Evolutionary conservation across 2,797 vertebrate genomes (phyloP).

Genomic region (Phalanger gymnotis): DNA sequence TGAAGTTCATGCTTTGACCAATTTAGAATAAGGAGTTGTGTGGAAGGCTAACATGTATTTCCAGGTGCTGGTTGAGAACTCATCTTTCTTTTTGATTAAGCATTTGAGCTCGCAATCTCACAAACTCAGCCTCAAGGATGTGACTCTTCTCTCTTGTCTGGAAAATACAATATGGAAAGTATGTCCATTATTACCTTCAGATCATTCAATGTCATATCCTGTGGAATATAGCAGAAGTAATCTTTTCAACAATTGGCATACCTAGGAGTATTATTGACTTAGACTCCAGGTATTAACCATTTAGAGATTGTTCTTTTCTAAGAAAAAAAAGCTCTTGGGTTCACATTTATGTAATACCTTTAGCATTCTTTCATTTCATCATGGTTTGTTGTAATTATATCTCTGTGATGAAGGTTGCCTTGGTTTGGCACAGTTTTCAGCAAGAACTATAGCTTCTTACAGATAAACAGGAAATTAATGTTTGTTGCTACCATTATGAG

Average conservation of each 20-base stretch:
- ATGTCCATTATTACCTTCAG: not conserved
- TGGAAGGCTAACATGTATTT: not conserved
- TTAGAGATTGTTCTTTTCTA: not conserved
- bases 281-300: not conserved
- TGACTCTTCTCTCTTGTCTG: not conserved
- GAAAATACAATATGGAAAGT: no score
- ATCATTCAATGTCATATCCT: not conserved
- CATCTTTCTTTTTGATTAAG: not conserved
- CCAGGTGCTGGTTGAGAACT: not conserved
- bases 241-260: not conserved
- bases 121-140: not conserved
- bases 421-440: not conserved
- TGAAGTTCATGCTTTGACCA: not conserved
- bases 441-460: not conserved
- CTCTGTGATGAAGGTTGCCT: not conserved
- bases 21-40: not conserved
- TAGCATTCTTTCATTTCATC: not conserved
- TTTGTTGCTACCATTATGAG: conserved; percentile 5
- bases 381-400: not conserved
- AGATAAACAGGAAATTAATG: not conserved
- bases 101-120: not conserved
- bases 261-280: no score
- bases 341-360: not conserved
- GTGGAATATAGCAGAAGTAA: not conserved
- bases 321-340: not conserved